Evolutionary conservation across 2,888 invertebrate species (phyloP), one percentile per base, ranked within the genome.

Genomic region (Epinotia nisella): DNA sequence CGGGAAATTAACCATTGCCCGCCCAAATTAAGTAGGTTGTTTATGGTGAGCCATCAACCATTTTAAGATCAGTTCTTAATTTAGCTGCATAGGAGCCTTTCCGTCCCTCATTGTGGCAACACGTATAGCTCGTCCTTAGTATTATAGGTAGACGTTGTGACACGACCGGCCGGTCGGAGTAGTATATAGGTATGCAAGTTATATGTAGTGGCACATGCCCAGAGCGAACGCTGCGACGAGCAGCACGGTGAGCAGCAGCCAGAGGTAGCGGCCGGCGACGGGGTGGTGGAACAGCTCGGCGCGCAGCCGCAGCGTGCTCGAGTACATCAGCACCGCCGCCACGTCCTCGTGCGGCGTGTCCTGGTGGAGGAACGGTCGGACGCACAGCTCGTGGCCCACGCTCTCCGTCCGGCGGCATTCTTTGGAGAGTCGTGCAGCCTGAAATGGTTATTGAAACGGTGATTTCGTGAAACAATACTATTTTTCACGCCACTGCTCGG

Each of bases 361-460:
- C 85, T 97, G 96, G 89, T 97, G 97, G 2, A 97, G 95, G 84
- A 96, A 97, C 0, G 97, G 97, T 1, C 97, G 94, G 15, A 96
- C 95, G 68, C 97, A 94, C 66, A 97, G 94, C 87, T 97, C 96
- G 87, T 97, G 97, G 0, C 97, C 97, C 70, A 96, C 95, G 19
- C 94, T 94, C 85, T 95, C 96, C n/a, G 97, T 95, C 77, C 94
- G 94, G 24, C 95, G 94, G 80, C 97, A 97, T 55, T 96, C 95
- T 11, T 95, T 94, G 0, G 97, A 96, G 75, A 97, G 92, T 68
- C 96, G 94, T 0, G 97, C 96, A 19, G 97, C 97, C 96, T 97
- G 88, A 61, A 93, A 93, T 78, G 7, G 29, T 29, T 29, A 29
- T 29, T 29, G n/a, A n/a, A n/a, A n/a, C n/a, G n/a, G n/a, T n/a